Base-by-base conservation (phyloP, 2,888 invertebrate genomes). In the Microdon myrmicae region DNA sequence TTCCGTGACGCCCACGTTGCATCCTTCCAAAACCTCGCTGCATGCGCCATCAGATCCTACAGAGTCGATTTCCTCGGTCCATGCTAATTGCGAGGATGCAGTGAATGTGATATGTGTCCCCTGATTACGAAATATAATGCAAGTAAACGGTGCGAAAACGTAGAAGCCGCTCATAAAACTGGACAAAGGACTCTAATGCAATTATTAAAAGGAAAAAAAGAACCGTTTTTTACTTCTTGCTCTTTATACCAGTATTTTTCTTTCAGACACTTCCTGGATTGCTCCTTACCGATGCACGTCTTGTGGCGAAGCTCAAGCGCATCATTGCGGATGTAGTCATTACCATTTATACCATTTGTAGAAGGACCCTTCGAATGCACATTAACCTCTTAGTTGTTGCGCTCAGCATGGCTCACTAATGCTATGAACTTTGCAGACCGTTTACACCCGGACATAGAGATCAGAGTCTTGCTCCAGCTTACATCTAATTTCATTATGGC, bases 361-460 rank as follows among this genome's bases (percentile, higher is more conserved):
- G 32, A n/a, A 10, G 9, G 12, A 32, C 8, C 6, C 20, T 37
- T 37, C 7, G 22, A 44, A 51, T 22, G 19, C 49, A 51, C 49
- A 51, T 49, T 58, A 58, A 49, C 43, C 43, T 56, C 37, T 38
- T 20, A 32, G 25, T 41, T 49, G 49, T 51, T 20, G 43, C 32
- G 14, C 25, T 8, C 31, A 32, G 37, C 17, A 32, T 17, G 20
- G 48, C 44, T 26, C 35, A 26, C 10, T 56, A 8, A 37, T 20
- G 26, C 17, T 22, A n/a, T 14, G 31, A 9, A 19, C 19, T 37
- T 19, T 56, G 9, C 22, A 9, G 26, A 32, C 9, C n/a, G 7
- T 2, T 41, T 37, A 3, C 39, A 16, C 19, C 2, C 16, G 6
- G 14, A 28, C 29, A 17, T 9, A 4, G 38, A 10, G 26, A 19